phyloP scores from a whole-genome alignment of 2,113 vertebrate species.

The Recurvirostra avosetta region DNA sequence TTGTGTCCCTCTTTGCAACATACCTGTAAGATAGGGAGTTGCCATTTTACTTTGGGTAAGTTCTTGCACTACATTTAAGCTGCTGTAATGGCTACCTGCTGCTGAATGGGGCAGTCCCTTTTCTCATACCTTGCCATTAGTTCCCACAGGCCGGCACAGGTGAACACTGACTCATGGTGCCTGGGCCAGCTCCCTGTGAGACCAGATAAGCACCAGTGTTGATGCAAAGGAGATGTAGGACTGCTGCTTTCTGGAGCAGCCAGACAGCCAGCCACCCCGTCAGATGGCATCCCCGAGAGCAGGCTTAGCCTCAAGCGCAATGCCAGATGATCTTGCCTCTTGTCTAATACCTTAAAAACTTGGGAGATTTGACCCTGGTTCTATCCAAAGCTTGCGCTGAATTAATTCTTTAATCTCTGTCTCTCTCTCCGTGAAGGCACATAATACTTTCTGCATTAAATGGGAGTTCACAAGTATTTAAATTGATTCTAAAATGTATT shows the following conservation, averaged over 20 bases:
- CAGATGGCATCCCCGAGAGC: background rate
- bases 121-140: background rate
- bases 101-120: background rate
- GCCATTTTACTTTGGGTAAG: background rate
- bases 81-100: background rate
- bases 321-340: background rate
- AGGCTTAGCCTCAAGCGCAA: background rate
- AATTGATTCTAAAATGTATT: background rate
- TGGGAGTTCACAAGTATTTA: background rate
- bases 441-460: background rate
- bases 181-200: background rate
- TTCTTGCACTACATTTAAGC: background rate
- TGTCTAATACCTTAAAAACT: background rate
- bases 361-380: background rate
- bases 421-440: background rate
- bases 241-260: constrained; percentile 18
- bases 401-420: background rate
- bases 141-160: background rate
- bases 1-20: background rate
- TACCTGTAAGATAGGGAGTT: background rate
- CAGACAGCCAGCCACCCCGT: background rate
- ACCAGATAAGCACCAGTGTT: background rate
- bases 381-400: background rate
- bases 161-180: background rate
- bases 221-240: background rate